These are phyloP conservation scores for Dryobota labecula DNA, from an alignment of 2,888 invertebrate genomes.

Conservation along the genomic window DNA sequence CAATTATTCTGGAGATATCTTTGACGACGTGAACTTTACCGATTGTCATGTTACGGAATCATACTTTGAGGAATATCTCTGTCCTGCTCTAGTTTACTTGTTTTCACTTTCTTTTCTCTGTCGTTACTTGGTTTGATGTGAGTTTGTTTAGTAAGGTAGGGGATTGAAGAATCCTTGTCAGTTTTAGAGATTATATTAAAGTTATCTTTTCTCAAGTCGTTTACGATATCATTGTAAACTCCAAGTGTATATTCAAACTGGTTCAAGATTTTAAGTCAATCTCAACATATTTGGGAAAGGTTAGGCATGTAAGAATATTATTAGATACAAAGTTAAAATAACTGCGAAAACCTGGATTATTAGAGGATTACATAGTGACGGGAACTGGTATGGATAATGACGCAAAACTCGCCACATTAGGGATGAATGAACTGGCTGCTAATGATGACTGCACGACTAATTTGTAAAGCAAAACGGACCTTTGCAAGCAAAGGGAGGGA, in stretches of 20 bases:
- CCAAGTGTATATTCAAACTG: neutral
- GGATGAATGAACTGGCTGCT: slow-evolving; percentile 41
- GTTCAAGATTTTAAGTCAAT: neutral
- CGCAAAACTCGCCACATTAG: slow-evolving; percentile 14
- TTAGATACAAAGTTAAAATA: neutral
- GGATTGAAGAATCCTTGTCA: neutral
- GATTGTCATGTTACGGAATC: slow-evolving; percentile 57
- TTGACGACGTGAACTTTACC: slow-evolving; percentile 62
- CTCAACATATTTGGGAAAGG: neutral
- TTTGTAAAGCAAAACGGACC: slow-evolving; percentile 48
- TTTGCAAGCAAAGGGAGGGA: slow-evolving; percentile 19
- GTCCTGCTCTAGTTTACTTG: slow-evolving; percentile 28
- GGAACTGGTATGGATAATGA: neutral
- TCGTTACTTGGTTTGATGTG: slow-evolving; percentile 1
- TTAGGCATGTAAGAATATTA: neutral
- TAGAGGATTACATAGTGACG: neutral
- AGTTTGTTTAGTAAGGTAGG: slow-evolving; percentile 9
- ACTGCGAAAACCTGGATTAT: neutral
- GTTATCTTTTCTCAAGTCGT: neutral
- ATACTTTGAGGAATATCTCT: slow-evolving; percentile 42
- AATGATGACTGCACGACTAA: slow-evolving; percentile 44
- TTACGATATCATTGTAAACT: neutral
- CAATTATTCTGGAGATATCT: slow-evolving; percentile 66
- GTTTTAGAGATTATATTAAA: neutral
- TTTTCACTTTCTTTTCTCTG: slow-evolving; percentile 22